phyloP scores from a whole-genome alignment of 2,888 invertebrate species.

The Congeria kusceri region DNA sequence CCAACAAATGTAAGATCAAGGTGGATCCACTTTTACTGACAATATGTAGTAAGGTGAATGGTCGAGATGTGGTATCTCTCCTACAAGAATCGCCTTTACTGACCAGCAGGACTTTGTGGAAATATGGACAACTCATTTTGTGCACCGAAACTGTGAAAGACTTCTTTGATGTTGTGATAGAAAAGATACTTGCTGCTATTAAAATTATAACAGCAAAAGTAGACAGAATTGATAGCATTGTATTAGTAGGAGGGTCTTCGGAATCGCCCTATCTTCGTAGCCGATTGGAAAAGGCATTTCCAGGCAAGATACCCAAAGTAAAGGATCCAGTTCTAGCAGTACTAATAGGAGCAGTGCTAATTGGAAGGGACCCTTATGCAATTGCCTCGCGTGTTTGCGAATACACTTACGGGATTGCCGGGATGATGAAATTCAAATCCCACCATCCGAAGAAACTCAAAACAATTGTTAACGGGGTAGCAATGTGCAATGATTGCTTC shows the following conservation, averaged over 20 bases:
- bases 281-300: slow-evolving; percentile 15
- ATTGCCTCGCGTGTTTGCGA: slow-evolving; percentile 37
- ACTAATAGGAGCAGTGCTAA: slow-evolving; percentile 48
- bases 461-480: neutral
- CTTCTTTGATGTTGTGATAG: slow-evolving; percentile 29
- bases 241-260: slow-evolving; percentile 37
- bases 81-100: no score
- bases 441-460: slow-evolving; percentile 19
- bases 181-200: slow-evolving; percentile 8
- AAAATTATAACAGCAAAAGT: neutral
- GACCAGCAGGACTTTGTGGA: slow-evolving; percentile 14
- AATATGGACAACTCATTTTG: slow-evolving; percentile 32
- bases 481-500: slow-evolving; percentile 35
- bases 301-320: slow-evolving; percentile 10
- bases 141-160: slow-evolving; percentile 7
- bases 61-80: no score
- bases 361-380: slow-evolving; percentile 30
- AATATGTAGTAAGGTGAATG: no score
- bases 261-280: slow-evolving; percentile 27
- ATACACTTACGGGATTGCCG: slow-evolving; percentile 43
- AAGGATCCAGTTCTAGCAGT: slow-evolving; percentile 33
- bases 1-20: no score
- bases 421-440: slow-evolving; percentile 19
- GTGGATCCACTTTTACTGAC: no score
- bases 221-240: slow-evolving; percentile 2